Evolutionary conservation across 2,888 invertebrate species (phyloP), one percentile per base, ranked within the genome.

Genomic region (Barypeithes pellucidus): DNA sequence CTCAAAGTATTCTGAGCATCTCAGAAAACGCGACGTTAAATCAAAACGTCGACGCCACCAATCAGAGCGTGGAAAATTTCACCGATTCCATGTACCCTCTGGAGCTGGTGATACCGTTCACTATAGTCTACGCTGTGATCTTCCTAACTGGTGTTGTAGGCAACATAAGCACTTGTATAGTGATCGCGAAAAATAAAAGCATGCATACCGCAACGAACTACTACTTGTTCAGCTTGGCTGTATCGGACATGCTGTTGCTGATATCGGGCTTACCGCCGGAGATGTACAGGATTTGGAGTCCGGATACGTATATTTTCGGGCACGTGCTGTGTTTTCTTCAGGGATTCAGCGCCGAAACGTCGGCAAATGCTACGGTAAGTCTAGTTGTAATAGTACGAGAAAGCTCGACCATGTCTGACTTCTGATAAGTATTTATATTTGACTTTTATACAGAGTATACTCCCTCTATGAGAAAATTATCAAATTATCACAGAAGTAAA

Each of bases 151-250:
- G 96, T 1, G 86, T 95, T 0, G 86, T 95, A 20, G 96, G 96
- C 3, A 96, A 96, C 84, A 89, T 94, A 54, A 91, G 93, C 82
- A 96, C 95, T 0, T 96, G 96, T 82, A 88, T 95, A 73, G 95
- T 96, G n/a, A 96, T 96, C 76, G 90, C 92, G n/a, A 89, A 91
- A 76, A 95, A 95, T 85, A 92, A 92, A 78, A 93, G 93, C 77
- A 95, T 96, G 95, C 95, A 95, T 80, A 93, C 93, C 20, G 92
- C 93, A 1, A 93, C 93, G 5, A 93, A 93, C 80, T 93, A 92
- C 82, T 96, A 96, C 83, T 87, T 96, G 67, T 95, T 95, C 86
- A 95, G 94, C 84, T 86, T 95, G 83, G 94, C 96, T 0, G 89
- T 95, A 73, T 95, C 95, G 1, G 96, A 96, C 84, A 88, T 96